Evolutionary conservation across 1,140 invertebrate species (phyloP).

Genomic region (Scaptodrosophila lebanonensis): DNA sequence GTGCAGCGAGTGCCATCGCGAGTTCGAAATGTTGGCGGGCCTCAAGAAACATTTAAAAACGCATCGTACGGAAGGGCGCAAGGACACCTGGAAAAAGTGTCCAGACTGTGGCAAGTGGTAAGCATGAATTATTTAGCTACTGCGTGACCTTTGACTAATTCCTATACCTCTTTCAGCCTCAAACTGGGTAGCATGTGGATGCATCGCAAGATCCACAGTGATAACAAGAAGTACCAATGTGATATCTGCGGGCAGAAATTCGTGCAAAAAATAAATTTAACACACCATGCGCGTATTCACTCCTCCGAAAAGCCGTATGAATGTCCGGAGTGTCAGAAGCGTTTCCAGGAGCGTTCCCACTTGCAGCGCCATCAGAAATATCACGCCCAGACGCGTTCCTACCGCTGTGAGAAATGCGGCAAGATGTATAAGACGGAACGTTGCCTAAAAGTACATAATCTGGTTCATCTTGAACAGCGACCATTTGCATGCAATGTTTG

Average conservation of each 20-base stretch:
- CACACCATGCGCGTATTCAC: constrained; percentile 79
- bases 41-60: constrained; percentile 72
- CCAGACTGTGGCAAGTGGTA: constrained; percentile 79
- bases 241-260: constrained; percentile 79
- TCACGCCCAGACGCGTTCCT: constrained; percentile 78
- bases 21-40: constrained; percentile 58
- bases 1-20: constrained; percentile 62
- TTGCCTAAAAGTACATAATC: constrained; percentile 78
- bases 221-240: constrained; percentile 78
- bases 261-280: constrained; percentile 79
- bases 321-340: constrained; percentile 81
- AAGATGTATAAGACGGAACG: constrained; percentile 79
- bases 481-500: constrained; percentile 78
- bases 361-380: constrained; percentile 78
- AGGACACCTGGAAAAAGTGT: constrained; percentile 77
- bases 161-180: constrained; percentile 58
- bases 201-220: constrained; percentile 78
- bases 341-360: constrained; percentile 78
- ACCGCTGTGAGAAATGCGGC: constrained; percentile 77
- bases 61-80: constrained; percentile 63
- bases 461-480: constrained; percentile 77
- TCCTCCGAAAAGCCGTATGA: constrained; percentile 81
- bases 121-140: constrained; percentile 15
- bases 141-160: background rate
- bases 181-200: constrained; percentile 78